Conservation (phyloP, 2,888 invertebrate species). For the Trilocha varians region DNA sequence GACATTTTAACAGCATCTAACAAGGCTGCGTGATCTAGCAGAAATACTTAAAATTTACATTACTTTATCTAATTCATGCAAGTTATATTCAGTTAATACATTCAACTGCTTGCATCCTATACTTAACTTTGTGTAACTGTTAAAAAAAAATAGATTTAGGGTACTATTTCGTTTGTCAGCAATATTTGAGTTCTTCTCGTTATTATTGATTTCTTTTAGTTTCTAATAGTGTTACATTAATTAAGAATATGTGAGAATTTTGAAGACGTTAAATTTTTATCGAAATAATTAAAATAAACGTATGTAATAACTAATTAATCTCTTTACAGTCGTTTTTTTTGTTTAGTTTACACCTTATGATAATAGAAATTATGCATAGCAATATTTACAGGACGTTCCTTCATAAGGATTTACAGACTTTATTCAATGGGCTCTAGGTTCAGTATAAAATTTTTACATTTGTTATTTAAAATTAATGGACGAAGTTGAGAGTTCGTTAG, state of each 20-base stretch:
- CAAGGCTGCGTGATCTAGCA: neutral
- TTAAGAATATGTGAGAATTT: no score
- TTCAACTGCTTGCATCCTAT: no score
- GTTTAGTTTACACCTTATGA: conserved; percentile 1
- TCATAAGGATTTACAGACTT: conserved; percentile 59
- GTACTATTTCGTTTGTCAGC: no score
- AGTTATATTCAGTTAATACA: no score
- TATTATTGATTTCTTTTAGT: no score
- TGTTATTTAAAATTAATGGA: conserved; percentile 66
- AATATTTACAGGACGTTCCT: conserved; percentile 63
- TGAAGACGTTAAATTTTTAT: no score
- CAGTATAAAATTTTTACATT: conserved; percentile 60
- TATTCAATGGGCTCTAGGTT: conserved; percentile 59
- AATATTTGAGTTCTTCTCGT: no score
- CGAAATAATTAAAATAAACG: neutral
- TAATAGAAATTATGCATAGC: conserved; percentile 1
- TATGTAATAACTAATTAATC: neutral
- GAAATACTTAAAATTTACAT: neutral
- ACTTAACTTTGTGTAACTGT: no score
- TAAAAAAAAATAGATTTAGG: no score
- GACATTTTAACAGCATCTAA: conserved; percentile 43
- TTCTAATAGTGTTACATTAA: no score
- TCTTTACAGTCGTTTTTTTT: neutral
- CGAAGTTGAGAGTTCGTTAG: conserved; percentile 72
- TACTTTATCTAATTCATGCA: no score